Evolutionary conservation across 2,113 vertebrate genomes (phyloP), one percentile per base, ranked within the genome.

Genomic region (Sebastes fasciatus): DNA sequence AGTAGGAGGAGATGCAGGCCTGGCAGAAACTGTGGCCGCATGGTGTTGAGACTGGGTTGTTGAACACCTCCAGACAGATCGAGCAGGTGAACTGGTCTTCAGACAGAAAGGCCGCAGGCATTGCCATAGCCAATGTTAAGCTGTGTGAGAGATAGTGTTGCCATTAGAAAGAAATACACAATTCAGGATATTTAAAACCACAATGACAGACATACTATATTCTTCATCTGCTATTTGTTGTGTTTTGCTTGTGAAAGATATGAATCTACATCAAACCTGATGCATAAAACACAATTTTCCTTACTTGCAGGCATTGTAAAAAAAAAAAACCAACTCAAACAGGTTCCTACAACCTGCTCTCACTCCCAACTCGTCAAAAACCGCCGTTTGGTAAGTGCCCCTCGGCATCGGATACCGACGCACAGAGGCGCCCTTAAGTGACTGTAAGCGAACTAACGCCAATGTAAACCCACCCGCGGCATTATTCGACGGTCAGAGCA

Each of bases 21-120:
- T 93, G 86, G 74, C 95, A 96, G 90, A 94, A 96, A 86, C 94
- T 96, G 94, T 96, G 95, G 14, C 95, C 95, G 4, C 95, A 96
- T 54, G 95, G 93, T 0, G 92, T 95, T 5, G 95, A 94, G 21
- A 96, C 93, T 0, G 95, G 95, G 75, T 94, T 93, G 78, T 54
- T 90, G 87, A 96, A 96, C 42, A 96, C 77, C 0, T 95, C 95
- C 84, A 96, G 87, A 73, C 95, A 96, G 69, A 96, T 95, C 0
- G 95, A 94, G 84, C 95, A 96, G 79, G 91, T 87, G 77, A 96
- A 95, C 90, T 96, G 94, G 52, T 95, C 94, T 74, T 95, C 95
- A n/a, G 92, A 94, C 43, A 96, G 84, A 40, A 88, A 92, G 45
- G 88, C 52, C 4, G 71, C 21, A 4, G 94, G 80, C 23, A 93